A percentile compares a stretch with the other conserved stretches of the same genome.
phyloP scores from a whole-genome alignment of 1,140 invertebrate species.

The Heliconius congener region DNA sequence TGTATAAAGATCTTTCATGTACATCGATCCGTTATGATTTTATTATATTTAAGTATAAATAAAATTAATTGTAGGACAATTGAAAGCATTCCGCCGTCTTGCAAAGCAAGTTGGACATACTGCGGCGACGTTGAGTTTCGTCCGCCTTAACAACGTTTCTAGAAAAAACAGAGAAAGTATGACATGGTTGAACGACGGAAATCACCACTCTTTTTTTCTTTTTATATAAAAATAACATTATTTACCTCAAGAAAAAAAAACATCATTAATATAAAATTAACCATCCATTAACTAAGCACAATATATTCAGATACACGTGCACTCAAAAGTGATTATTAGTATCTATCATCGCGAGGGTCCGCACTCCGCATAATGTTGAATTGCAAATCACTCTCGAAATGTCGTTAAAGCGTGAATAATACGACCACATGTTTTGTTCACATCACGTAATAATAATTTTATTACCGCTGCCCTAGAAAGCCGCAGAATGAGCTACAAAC shows the following conservation, averaged over 20 bases:
- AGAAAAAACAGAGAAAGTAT: too few relatives aligned
- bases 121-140: too few relatives aligned
- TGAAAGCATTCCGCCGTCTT: too few relatives aligned
- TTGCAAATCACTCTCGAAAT: constrained; percentile 75
- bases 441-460: constrained; percentile 69
- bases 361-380: constrained; percentile 48
- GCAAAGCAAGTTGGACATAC: too few relatives aligned
- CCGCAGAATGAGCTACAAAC: background rate
- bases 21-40: too few relatives aligned
- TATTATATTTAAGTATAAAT: too few relatives aligned
- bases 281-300: constrained; percentile 3
- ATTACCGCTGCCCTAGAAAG: constrained; percentile 34
- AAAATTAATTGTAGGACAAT: too few relatives aligned
- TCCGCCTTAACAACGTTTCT: too few relatives aligned
- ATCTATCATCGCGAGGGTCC: constrained; percentile 51
- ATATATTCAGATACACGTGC: constrained; percentile 40
- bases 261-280: constrained; percentile 4
- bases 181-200: too few relatives aligned
- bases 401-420: constrained; percentile 74
- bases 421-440: constrained; percentile 74
- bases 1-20: too few relatives aligned
- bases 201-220: too few relatives aligned
- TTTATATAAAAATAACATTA: background rate
- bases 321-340: constrained; percentile 50
- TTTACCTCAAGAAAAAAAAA: background rate